Conservation (phyloP, 1,140 invertebrate species). For the Akabosia matsudoensis region DNA sequence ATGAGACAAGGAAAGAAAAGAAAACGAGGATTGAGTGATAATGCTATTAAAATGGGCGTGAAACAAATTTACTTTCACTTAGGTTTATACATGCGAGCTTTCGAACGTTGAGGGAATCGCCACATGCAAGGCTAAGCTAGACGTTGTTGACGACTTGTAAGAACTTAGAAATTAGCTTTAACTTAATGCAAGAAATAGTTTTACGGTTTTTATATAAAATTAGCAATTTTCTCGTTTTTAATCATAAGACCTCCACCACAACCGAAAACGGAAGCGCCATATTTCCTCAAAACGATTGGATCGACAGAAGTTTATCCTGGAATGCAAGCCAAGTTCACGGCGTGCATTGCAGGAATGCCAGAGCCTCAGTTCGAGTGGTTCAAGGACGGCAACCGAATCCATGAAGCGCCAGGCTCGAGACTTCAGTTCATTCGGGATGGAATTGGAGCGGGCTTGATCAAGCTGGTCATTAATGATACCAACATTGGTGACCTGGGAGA, state of each 20-base stretch:
- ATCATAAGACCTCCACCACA: not conserved
- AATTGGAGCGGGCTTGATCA: slow-evolving; percentile 72
- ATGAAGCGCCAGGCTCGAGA: slow-evolving; percentile 65
- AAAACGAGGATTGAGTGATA: too few species aligned
- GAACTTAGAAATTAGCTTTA: too few species aligned
- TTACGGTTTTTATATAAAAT: slow-evolving; percentile 4
- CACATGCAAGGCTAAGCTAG: slow-evolving; percentile 68
- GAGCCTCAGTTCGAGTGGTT: slow-evolving; percentile 68
- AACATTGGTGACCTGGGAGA: slow-evolving; percentile 68
- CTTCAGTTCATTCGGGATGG: slow-evolving; percentile 63
- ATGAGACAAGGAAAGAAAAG: not conserved
- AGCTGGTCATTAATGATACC: slow-evolving; percentile 62
- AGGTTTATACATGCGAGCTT: slow-evolving; percentile 72
- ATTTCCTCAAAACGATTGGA: slow-evolving; percentile 83
- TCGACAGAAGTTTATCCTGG: slow-evolving; percentile 82
- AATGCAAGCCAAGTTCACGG: slow-evolving; percentile 87
- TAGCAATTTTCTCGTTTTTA: not conserved
- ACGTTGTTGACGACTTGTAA: slow-evolving; percentile 79
- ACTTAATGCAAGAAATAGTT: too few species aligned
- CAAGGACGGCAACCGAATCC: slow-evolving; percentile 72
- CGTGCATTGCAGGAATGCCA: slow-evolving; percentile 77
- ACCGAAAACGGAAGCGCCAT: slow-evolving; percentile 70
- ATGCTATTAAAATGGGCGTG: not conserved
- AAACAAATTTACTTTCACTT: slow-evolving; percentile 50
- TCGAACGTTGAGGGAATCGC: slow-evolving; percentile 76